Base-by-base conservation (phyloP, 2,888 invertebrate genomes). In the Macaria liturata region DNA sequence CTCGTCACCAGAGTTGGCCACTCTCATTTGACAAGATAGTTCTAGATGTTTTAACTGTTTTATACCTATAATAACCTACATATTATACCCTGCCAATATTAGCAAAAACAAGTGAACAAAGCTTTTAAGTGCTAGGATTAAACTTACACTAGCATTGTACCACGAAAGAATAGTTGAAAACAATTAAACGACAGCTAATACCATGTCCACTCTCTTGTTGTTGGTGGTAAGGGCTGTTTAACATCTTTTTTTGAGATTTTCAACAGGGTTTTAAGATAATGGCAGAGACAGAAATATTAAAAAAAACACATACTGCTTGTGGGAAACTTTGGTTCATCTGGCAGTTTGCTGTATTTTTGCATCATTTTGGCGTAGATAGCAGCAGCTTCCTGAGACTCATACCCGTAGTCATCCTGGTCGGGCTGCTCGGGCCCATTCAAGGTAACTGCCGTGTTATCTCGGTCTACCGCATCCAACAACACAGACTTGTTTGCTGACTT, bases 361-460 rank as follows among this genome's bases (percentile, higher is more conserved):
- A 97, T 96, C 92, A 97, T 94, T 82, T 97, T 96, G 67, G 95
- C 94, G 80, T 97, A 97, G 70, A 95, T 93, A 34, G 95, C 96
- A 46, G 96, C 94, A 1, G 97, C 96, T 80, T 96, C 96, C 71
- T 95, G 95, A 0, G 97, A 97, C 43, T 96, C 96, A 77, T 97
- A 97, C 0, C 97, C 98, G 78, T 97, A 98, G 77, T 98, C 97
- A 87, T 98, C 98, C 77, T 97, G 97, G 73, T 97, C 97, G 0
- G 97, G 96, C 74, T 97, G 97, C 1, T 95, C 94, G 0, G 95
- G 94, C 0, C 96, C 96, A 49, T 94, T 93, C 40, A 94, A 83
- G 0, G 96, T 96, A 4, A 96, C 93, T 3, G 96, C 95, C 9
- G 96, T 96, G 69, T 96, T 95, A 37, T 95, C 94, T 68, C 93